phyloP scores from a whole-genome alignment of 2,113 vertebrate species.

The Corvus hawaiiensis region DNA sequence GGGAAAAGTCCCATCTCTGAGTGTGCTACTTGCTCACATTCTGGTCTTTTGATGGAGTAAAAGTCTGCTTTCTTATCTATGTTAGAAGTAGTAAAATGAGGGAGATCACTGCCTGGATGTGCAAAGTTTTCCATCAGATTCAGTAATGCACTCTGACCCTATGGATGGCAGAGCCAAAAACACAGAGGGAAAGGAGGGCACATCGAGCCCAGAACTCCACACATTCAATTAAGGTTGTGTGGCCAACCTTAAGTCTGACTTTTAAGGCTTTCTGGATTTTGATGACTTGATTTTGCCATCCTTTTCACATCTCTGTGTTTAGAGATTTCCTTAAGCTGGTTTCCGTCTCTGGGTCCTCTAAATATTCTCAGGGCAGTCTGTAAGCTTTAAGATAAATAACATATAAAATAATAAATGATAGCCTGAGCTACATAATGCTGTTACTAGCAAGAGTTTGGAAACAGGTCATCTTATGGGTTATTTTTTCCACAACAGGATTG shows the following conservation, averaged over 20 bases:
- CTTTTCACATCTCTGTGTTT: neutral
- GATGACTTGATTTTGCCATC: neutral
- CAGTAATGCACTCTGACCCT: neutral
- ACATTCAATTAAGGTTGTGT: neutral
- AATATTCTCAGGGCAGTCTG: neutral
- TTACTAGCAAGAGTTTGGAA: neutral
- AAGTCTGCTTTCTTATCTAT: neutral
- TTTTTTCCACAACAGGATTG: neutral
- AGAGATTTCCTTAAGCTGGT: neutral
- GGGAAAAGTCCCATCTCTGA: neutral
- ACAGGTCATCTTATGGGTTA: neutral
- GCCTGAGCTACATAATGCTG: neutral
- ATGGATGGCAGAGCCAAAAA: neutral
- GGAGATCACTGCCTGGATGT: neutral
- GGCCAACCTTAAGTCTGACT: neutral
- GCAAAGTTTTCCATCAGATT: neutral
- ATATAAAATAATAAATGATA: neutral
- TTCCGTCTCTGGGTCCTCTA: neutral
- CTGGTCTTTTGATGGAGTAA: neutral
- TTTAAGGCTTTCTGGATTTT: neutral
- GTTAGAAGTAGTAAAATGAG: neutral
- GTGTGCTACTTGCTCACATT: neutral
- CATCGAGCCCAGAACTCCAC: neutral
- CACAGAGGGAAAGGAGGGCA: neutral
- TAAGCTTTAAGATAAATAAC: neutral